Percentiles rank a stretch among this genome's conserved stretches.
Evolutionary conservation across 2,888 invertebrate species (phyloP).

Genomic region (Polydrusus tereticollis): DNA sequence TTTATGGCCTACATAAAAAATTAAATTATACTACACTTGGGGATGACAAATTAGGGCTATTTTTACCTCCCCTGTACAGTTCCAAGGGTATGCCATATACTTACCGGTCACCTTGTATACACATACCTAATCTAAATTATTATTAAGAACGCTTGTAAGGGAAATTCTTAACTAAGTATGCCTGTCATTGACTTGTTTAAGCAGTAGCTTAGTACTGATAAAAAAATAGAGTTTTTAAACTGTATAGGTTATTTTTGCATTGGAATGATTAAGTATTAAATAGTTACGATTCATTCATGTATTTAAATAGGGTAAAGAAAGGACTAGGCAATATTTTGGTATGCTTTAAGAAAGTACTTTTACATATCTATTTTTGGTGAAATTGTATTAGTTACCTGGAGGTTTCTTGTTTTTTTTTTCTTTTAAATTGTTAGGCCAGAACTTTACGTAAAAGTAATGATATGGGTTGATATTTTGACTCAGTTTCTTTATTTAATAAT

Average conservation of each 20-base stretch:
- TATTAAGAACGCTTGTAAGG: neutral
- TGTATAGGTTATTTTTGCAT: slow-evolving; percentile 53
- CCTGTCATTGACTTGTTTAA: neutral
- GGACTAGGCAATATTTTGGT: slow-evolving; percentile 55
- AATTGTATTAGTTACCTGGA: slow-evolving; percentile 23
- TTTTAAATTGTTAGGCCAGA: neutral
- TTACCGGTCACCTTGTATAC: no score
- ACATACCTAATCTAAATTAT: no score
- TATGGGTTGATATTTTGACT: neutral
- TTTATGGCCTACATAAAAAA: no score
- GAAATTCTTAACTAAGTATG: slow-evolving; percentile 1
- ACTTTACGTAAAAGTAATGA: neutral
- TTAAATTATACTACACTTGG: no score
- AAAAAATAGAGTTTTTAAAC: slow-evolving; percentile 24
- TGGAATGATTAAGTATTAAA: slow-evolving; percentile 49
- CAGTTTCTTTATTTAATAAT: neutral
- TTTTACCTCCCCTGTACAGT: no score
- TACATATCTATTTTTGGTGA: slow-evolving; percentile 55
- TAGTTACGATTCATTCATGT: slow-evolving; percentile 43
- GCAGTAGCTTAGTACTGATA: slow-evolving; percentile 29
- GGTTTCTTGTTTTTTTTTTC: slow-evolving; percentile 31
- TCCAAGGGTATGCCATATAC: no score
- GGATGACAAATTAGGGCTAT: no score
- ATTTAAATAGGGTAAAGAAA: slow-evolving; percentile 48
- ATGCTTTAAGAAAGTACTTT: slow-evolving; percentile 56